phyloP scores from a whole-genome alignment of 2,888 invertebrate genomes.

The Patella caerulea region DNA sequence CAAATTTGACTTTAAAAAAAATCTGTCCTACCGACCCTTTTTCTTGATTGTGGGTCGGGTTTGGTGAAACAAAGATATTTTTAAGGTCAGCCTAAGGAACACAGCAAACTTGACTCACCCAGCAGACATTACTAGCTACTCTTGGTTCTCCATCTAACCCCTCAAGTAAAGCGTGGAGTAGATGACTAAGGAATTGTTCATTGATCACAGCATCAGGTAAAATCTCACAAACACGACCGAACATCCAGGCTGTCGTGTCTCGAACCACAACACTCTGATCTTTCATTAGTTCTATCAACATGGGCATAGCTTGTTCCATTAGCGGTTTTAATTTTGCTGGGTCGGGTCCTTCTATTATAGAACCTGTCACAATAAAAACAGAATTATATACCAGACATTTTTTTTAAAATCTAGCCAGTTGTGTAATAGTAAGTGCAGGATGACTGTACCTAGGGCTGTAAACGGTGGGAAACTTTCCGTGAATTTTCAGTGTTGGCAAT shows the following conservation, averaged over 20 bases:
- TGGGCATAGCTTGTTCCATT: slow-evolving; percentile 97
- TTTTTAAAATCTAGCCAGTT: neutral
- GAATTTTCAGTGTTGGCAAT: too few relatives aligned
- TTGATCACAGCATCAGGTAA: slow-evolving; percentile 95
- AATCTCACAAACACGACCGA: slow-evolving; percentile 97
- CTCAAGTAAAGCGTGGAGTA: slow-evolving; percentile 74
- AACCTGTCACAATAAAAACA: slow-evolving; percentile 69
- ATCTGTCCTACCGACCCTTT: too few relatives aligned
- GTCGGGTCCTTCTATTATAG: slow-evolving; percentile 92
- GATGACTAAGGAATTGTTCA: slow-evolving; percentile 83
- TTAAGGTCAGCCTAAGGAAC: neutral
- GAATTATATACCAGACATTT: neutral
- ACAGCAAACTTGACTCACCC: slow-evolving; percentile 76
- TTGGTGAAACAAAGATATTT: too few relatives aligned
- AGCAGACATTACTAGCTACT: slow-evolving; percentile 98
- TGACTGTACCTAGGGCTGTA: neutral
- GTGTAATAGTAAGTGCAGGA: neutral
- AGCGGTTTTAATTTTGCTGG: slow-evolving; percentile 88
- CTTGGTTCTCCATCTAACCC: slow-evolving; percentile 92
- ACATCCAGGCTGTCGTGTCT: slow-evolving; percentile 98
- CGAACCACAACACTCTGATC: slow-evolving; percentile 94
- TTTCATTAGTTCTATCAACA: slow-evolving; percentile 93
- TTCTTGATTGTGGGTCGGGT: too few relatives aligned
- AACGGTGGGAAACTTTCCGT: too few relatives aligned
- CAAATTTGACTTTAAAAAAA: too few relatives aligned